These are phyloP conservation scores for Pararge aegeria DNA, from an alignment of 1,140 invertebrate species.

Conservation along the genomic window DNA sequence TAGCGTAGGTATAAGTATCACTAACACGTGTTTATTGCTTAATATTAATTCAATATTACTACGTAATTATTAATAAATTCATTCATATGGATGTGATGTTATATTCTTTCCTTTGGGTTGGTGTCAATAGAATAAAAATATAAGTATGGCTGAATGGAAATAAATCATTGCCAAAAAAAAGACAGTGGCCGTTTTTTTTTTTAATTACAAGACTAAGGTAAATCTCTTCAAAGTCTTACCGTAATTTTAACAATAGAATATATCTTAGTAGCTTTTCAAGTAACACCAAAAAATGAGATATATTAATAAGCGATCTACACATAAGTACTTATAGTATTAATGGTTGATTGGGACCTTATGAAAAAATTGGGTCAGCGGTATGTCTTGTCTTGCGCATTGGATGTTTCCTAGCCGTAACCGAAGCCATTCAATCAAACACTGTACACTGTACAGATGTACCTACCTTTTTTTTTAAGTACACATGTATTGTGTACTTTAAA, in stretches of 20 bases:
- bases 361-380: too few relatives aligned
- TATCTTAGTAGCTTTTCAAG: too few relatives aligned
- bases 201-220: neutral
- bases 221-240: too few relatives aligned
- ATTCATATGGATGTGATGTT: conserved; percentile 52
- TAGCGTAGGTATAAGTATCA: conserved; percentile 52
- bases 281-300: neutral
- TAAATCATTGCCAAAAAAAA: neutral
- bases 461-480: too few relatives aligned
- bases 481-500: too few relatives aligned
- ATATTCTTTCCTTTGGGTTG: neutral
- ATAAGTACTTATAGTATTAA: neutral
- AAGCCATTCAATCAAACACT: too few relatives aligned
- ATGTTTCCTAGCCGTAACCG: too few relatives aligned
- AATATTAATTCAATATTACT: conserved; percentile 53
- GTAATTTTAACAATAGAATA: too few relatives aligned
- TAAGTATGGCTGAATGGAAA: neutral
- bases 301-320: neutral
- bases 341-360: neutral
- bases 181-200: neutral
- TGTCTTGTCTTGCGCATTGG: too few relatives aligned
- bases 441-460: too few relatives aligned
- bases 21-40: conserved; percentile 74
- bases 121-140: neutral
- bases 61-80: conserved; percentile 55